Conservation (phyloP, 2,797 vertebrate species). For the Mus spretus region DNA sequence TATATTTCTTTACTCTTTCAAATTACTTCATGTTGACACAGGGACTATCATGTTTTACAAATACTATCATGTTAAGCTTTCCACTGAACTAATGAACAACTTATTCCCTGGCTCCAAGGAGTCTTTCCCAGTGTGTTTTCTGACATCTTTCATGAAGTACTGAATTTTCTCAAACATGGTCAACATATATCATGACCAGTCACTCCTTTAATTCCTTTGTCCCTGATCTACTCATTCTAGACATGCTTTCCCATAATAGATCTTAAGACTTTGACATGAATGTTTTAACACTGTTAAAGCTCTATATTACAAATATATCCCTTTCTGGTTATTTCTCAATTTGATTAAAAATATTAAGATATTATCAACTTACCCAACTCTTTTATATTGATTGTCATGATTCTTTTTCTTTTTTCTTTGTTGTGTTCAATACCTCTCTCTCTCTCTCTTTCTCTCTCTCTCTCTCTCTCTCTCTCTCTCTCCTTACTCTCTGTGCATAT, state of each 20-base stretch:
- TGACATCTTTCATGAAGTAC: not conserved
- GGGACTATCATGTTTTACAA: not conserved
- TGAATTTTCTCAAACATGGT: not conserved
- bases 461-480: not conserved
- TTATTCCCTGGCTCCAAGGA: not conserved
- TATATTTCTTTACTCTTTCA: not conserved
- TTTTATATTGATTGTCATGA: not conserved
- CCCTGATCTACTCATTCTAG: not conserved
- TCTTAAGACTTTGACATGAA: not conserved
- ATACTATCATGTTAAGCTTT: not conserved
- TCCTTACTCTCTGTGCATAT: no score
- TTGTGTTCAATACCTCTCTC: not conserved
- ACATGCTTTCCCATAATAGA: not conserved
- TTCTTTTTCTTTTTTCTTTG: not conserved
- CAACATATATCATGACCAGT: not conserved
- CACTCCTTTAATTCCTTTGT: not conserved
- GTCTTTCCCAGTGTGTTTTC: not conserved
- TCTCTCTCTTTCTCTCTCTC: not conserved
- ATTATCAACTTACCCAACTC: not conserved
- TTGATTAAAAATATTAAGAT: not conserved
- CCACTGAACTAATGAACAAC: not conserved
- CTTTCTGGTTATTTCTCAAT: not conserved
- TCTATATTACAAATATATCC: not conserved
- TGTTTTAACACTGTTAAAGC: not conserved
- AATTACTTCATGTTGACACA: not conserved